A percentile compares a stretch with the other conserved stretches of the same genome.
These are phyloP conservation scores for Callopanchax toddi DNA, from an alignment of 2,113 vertebrate species.

Conservation along the genomic window DNA sequence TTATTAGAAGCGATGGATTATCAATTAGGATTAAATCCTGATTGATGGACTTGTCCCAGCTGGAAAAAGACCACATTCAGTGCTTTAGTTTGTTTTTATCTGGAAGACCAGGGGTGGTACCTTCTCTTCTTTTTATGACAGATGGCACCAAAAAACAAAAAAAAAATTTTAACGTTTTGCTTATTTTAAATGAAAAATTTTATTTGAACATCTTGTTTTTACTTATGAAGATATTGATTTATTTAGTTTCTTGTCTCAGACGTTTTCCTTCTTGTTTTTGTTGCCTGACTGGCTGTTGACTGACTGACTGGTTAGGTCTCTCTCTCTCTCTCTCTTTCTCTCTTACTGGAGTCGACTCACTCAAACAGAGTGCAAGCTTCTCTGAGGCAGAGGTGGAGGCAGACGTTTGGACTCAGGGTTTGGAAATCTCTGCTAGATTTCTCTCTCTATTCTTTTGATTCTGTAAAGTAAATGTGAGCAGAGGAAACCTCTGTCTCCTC, in stretches of 20 bases:
- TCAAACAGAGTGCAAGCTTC: slow-evolving; percentile 42
- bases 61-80: slow-evolving; percentile 45
- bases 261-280: slow-evolving; percentile 59
- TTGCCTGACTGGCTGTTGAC: slow-evolving; percentile 69
- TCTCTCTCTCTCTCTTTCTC: slow-evolving; percentile 58
- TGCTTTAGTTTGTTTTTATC: slow-evolving; percentile 35
- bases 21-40: slow-evolving; percentile 76
- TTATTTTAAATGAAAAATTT: background rate
- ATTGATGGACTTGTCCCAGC: slow-evolving; percentile 54
- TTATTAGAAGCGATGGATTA: slow-evolving; percentile 75
- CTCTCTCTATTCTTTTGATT: slow-evolving; percentile 25
- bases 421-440: slow-evolving; percentile 38
- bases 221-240: slow-evolving; percentile 52
- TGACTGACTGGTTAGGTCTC: slow-evolving; percentile 60
- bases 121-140: slow-evolving; percentile 11
- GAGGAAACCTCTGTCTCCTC: slow-evolving; percentile 40
- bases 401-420: slow-evolving; percentile 46
- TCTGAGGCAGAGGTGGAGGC: slow-evolving; percentile 47
- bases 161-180: background rate
- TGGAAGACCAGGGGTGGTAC: background rate
- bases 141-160: slow-evolving; percentile 19
- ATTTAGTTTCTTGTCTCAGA: slow-evolving; percentile 56
- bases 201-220: slow-evolving; percentile 21
- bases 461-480: slow-evolving; percentile 52
- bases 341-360: slow-evolving; percentile 53